Evolutionary conservation across 2,888 invertebrate genomes (phyloP), one percentile per base, ranked within the genome.

Genomic region (Yponomeuta evonymella): DNA sequence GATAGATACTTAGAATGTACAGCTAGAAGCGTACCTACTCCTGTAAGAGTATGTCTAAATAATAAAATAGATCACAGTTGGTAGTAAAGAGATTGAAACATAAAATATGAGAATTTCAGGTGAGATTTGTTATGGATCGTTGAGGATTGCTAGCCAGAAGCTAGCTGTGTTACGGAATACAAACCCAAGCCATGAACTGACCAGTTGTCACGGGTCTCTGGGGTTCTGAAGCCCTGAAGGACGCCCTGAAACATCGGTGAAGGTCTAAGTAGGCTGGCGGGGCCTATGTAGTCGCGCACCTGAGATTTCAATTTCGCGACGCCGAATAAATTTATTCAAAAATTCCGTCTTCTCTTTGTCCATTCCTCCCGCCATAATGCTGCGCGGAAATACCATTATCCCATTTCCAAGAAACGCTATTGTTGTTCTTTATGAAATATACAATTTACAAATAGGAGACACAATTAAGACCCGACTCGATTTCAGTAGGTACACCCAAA

Each of bases 221-320:
- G 71, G 72, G 70, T 74, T 76, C 75, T 71, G 65, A 74, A 74
- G 74, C 72, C 72, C 74, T 68, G 6, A 30, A 62, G 43, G 11
- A 71, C 12, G 75, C 74, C 74, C 72, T 74, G 75, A 76, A 74
- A 74, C 74, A 71, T 72, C 74, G 73, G 1, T 12, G 78, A 73
- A 76, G 86, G 73, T 81, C 87, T 77, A 58, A 48, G 63, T 66
- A 79, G 9, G 71, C 73, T 82, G 85, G 87, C 74, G 74, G 76
- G 79, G 80, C 76, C 81, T 79, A 77, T 80, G 79, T 36, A 72
- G 77, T 76, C 82, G 84, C 83, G 87, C 90, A 90, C 89, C 89
- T 90, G 90, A 89, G 89, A 90, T 90, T 90, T 89, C 88, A 90
- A 90, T 90, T 88, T 90, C 81, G 84, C 83, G 83, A 82, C 84